Base-by-base conservation (phyloP, 2,113 vertebrate genomes). In the Ammodytes dubius region DNA sequence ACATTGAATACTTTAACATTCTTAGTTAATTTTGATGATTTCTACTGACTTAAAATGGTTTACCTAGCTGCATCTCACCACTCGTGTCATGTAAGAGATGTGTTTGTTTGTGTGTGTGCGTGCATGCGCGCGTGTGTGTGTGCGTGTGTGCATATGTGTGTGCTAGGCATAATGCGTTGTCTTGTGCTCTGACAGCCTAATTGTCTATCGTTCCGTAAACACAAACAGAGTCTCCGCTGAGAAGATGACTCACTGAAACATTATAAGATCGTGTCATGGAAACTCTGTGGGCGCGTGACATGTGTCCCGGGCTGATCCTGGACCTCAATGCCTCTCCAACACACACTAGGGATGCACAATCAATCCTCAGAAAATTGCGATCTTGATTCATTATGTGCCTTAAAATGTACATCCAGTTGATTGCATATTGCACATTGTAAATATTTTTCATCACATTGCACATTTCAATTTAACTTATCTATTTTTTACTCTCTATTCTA, bases 241-340 rank as follows among this genome's bases (percentile, higher is more conserved):
- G 52, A 82, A 74, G 67, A 81, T 40, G 53, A 78, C 59, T 89
- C 60, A 68, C 10, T 65, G 78, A 75, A 74, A 73, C 59, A 49
- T 68, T 57, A 79, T 85, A 64, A 61, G 45, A 66, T 7, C 57
- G 70, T 82, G 69, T 84, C 56, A 78, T 72, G 58, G 79, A 81
- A 73, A 89, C 67, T n/a, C 63, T 2, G 7, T 3, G 46, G 65
- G 50, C 63, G 46, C 13, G 2, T 27, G 57, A 77, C 72, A 74
- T 64, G 39, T 14, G 47, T 70, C 37, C 60, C 19, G 40, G 42
- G 45, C 52, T 69, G 66, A 54, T 84, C 42, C 65, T 35, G 69
- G 70, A 73, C 13, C 68, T 57, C 50, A 2, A 17, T 60, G 46
- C 27, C 27, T 27, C 27, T 27, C 27, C 2, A 27, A 27, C 27